Evolutionary conservation across 2,888 invertebrate genomes (phyloP), one percentile per base, ranked within the genome.

Genomic region (Nymphalis polychloros): DNA sequence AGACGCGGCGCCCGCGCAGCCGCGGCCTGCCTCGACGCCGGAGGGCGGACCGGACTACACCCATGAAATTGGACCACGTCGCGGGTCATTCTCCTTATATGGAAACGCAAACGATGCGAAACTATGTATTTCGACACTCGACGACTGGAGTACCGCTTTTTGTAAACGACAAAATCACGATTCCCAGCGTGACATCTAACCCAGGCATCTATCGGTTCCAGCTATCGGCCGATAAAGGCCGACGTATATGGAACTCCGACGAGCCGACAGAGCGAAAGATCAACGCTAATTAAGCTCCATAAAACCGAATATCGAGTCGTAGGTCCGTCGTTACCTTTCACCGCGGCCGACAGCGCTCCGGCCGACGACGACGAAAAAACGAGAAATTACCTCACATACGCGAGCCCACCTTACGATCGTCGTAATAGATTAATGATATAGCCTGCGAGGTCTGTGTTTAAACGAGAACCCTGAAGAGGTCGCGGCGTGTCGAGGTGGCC

Each of bases 401-500:
- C 84, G 82, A 85, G 85, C 84, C 84, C 84, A 84, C 82, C 84
- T 79, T 83, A 84, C 84, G 82, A 80, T 79, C 79, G 77, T 75
- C 78, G 86, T 90, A 91, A 92, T 92, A 92, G 90, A 91, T 92
- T 90, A 92, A 92, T 91, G 91, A 90, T 90, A 90, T 84, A 84
- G 89, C 84, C 84, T 84, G 75, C 72, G 70, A 72, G 75, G 82
- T 84, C 85, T 86, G 88, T 84, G 81, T 87, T 86, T 86, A 85
- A 88, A 86, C 82, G 84, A 82, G 78, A 79, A 79, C 78, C 78
- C 78, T 68, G 81, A 79, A 81, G 79, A 80, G 81, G 81, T 78
- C 76, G 78, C 73, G 73, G 75, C 72, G 78, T 70, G 77, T 59
- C 75, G 82, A 79, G 78, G 82, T 80, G 82, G 82, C 82, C 78